These are phyloP conservation scores for Chelonus formosanus DNA, from an alignment of 2,888 invertebrate genomes.

Conservation along the genomic window DNA sequence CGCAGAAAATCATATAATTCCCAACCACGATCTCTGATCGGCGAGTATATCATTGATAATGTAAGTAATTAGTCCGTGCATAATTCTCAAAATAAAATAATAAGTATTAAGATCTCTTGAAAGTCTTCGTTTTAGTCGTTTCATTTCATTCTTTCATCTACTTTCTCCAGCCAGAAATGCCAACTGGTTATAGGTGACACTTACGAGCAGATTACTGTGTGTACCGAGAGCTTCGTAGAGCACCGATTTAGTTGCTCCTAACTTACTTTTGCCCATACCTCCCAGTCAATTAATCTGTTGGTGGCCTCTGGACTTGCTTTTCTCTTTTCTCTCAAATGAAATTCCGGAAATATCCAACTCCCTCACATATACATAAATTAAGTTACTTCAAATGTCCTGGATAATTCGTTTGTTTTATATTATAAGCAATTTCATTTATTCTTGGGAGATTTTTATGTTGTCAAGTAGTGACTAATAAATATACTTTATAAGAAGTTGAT, in stretches of 20 bases:
- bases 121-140: conserved; percentile 5
- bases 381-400: too few relatives aligned
- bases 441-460: too few relatives aligned
- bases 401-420: too few relatives aligned
- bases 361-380: not conserved
- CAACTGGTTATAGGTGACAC: conserved; percentile 53
- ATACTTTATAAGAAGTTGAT: too few relatives aligned
- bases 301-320: conserved; percentile 18
- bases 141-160: conserved; percentile 36
- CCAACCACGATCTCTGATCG: not conserved
- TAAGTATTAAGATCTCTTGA: not conserved
- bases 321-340: not conserved
- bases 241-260: conserved; percentile 16
- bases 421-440: too few relatives aligned
- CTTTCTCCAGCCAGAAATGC: conserved; percentile 62
- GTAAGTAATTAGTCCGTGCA: too few relatives aligned
- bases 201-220: conserved; percentile 48
- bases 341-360: conserved; percentile 23
- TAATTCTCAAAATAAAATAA: too few relatives aligned
- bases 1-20: conserved; percentile 18
- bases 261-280: conserved; percentile 26
- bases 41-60: not conserved
- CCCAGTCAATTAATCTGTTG: conserved; percentile 33
- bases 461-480: too few relatives aligned
- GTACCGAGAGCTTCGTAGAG: conserved; percentile 22